Evolutionary conservation across 1,140 invertebrate genomes (phyloP), one percentile per base, ranked within the genome.

Genomic region (Zaprionus lachaisei): DNA sequence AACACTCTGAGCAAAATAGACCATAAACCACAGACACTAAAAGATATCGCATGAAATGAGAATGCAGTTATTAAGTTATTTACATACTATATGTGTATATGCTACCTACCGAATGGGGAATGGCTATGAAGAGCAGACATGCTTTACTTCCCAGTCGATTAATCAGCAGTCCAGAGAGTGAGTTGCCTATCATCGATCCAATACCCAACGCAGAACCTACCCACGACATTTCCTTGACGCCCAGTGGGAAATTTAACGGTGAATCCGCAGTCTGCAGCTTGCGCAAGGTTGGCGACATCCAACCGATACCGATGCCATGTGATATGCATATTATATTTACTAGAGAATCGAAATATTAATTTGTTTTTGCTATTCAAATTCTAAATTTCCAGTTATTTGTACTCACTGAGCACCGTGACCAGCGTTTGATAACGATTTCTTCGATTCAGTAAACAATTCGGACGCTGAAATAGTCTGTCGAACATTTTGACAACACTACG

Each of bases 21-120:
- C 79, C 68, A 92, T 49, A 31, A 91, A 31, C 87, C 87, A 91
- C 2, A 92, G 60, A 57, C 89, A 90, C 87, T 91, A 26, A 14
- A 68, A 80, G 28, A 24, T 1, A 24, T 58, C 11, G 5, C 4
- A 15, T 65, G n/a, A 26, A n/a, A 9, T n/a, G 1, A 44, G 44
- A 7, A 11, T 44, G 15, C 14, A 20, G 5, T 55, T 2, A 56
- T n/a, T 31, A 26, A 24, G 31, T 24, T 56, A 56, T 9, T 3
- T 15, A 6, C 12, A 34, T 7, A 9, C 7, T 31, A 2, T 7
- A 31, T 31, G 28, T 31, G 1, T 0, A 31, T 24, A n/a, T 17
- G 22, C 17, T 4, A 22, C 58, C 7, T 77, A 91, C 86, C 56
- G 70, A 56, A 12, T 91, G 83, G 1, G 86, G 86, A 5, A 91